A percentile compares a stretch with the other conserved stretches of the same genome.
These are phyloP conservation scores for Sclerodermus sp. DNA, from an alignment of 2,888 invertebrate genomes.

Conservation along the genomic window DNA sequence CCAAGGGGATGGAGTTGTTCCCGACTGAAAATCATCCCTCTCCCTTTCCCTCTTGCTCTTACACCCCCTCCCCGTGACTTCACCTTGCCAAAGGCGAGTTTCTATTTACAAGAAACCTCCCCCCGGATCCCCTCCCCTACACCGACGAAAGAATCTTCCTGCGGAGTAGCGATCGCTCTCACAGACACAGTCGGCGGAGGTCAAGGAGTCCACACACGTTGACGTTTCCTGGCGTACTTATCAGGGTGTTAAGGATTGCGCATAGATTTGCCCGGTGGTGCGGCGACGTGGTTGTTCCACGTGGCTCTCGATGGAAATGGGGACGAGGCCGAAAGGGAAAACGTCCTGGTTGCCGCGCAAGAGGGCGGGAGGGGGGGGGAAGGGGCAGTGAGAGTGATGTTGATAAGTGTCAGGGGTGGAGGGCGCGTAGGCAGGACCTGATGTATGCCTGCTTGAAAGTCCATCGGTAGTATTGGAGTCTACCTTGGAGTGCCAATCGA, in stretches of 20 bases:
- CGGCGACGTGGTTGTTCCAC: background rate
- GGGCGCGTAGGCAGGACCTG: slow-evolving; percentile 25
- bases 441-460: slow-evolving; percentile 51
- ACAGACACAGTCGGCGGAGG: too few relatives aligned
- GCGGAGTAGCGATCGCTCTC: too few relatives aligned
- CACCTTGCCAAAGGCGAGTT: too few relatives aligned
- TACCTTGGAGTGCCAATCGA: slow-evolving; percentile 13
- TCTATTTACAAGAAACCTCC: too few relatives aligned
- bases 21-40: too few relatives aligned
- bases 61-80: too few relatives aligned
- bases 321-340: slow-evolving; percentile 16
- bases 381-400: slow-evolving; percentile 18
- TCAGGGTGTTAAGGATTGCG: slow-evolving; percentile 25
- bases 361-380: slow-evolving; percentile 8
- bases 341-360: background rate
- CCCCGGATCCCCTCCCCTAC: too few relatives aligned
- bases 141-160: too few relatives aligned
- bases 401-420: slow-evolving; percentile 23
- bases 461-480: slow-evolving; percentile 48
- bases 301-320: slow-evolving; percentile 9
- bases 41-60: too few relatives aligned
- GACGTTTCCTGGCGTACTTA: background rate
- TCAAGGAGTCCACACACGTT: too few relatives aligned
- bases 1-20: too few relatives aligned
- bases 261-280: slow-evolving; percentile 18